Conservation (phyloP, 2,888 invertebrate species). For the Unio pictorum region DNA sequence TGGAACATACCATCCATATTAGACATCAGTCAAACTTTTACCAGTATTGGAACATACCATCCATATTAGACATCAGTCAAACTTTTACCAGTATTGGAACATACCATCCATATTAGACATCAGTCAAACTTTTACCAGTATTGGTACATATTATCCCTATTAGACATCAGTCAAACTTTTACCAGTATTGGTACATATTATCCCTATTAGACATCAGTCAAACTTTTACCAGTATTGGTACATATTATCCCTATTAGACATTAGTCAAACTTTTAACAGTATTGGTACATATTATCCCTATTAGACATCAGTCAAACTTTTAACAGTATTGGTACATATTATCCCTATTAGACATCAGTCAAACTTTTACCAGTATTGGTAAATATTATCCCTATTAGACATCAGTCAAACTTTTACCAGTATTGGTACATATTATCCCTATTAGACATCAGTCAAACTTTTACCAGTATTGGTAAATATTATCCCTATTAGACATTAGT, state of each 20-base stretch:
- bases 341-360: slow-evolving; percentile 92
- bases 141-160: slow-evolving; percentile 86
- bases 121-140: slow-evolving; percentile 78
- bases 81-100: slow-evolving; percentile 73
- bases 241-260: slow-evolving; percentile 95
- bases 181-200: slow-evolving; percentile 77
- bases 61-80: slow-evolving; percentile 91
- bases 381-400: slow-evolving; percentile 93
- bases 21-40: slow-evolving; percentile 84
- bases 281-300: slow-evolving; percentile 84
- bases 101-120: slow-evolving; percentile 95
- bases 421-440: slow-evolving; percentile 83
- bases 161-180: slow-evolving; percentile 87
- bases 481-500: slow-evolving; percentile 93
- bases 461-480: slow-evolving; percentile 74
- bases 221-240: slow-evolving; percentile 72
- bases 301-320: slow-evolving; percentile 89
- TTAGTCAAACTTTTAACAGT: slow-evolving; percentile 78
- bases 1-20: slow-evolving; percentile 88
- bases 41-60: slow-evolving; percentile 78
- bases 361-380: slow-evolving; percentile 73
- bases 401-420: slow-evolving; percentile 80
- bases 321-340: slow-evolving; percentile 76
- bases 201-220: slow-evolving; percentile 93
- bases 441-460: slow-evolving; percentile 89